Evolutionary conservation across 2,113 vertebrate genomes (phyloP).

Genomic region (Crotalus helleri): DNA sequence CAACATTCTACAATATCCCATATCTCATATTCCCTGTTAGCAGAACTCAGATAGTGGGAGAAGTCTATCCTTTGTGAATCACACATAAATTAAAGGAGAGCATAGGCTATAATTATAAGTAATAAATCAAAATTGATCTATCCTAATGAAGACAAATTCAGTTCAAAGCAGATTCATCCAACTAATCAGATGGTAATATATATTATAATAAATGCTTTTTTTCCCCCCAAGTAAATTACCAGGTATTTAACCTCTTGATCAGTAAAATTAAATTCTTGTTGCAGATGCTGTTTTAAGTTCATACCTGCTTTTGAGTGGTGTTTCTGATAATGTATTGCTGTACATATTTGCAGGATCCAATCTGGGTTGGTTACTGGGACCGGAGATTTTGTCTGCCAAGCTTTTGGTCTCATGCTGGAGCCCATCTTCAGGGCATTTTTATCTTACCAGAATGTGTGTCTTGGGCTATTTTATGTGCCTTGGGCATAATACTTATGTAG

Average conservation of each 20-base stretch:
- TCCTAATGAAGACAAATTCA: background rate
- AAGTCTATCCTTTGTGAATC: background rate
- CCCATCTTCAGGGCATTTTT: background rate
- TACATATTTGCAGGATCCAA: background rate
- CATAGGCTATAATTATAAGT: background rate
- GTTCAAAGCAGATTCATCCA: background rate
- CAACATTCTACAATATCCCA: background rate
- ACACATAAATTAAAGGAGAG: background rate
- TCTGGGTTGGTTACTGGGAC: background rate
- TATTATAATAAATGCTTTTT: background rate
- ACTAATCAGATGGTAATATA: background rate
- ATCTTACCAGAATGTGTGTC: background rate
- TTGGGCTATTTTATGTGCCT: background rate
- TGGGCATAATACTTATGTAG: background rate
- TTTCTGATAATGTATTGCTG: background rate
- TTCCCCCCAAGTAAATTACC: background rate
- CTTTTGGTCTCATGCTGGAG: background rate
- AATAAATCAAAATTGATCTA: background rate
- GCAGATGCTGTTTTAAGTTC: background rate
- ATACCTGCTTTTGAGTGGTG: background rate
- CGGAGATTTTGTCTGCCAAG: background rate
- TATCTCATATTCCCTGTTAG: background rate
- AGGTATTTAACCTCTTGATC: background rate
- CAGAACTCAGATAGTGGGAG: background rate
- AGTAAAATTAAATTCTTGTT: background rate